A percentile compares a stretch with the other conserved stretches of the same genome.
Evolutionary conservation across 1,140 invertebrate genomes (phyloP).

Genomic region (Medauroidea extradentata): DNA sequence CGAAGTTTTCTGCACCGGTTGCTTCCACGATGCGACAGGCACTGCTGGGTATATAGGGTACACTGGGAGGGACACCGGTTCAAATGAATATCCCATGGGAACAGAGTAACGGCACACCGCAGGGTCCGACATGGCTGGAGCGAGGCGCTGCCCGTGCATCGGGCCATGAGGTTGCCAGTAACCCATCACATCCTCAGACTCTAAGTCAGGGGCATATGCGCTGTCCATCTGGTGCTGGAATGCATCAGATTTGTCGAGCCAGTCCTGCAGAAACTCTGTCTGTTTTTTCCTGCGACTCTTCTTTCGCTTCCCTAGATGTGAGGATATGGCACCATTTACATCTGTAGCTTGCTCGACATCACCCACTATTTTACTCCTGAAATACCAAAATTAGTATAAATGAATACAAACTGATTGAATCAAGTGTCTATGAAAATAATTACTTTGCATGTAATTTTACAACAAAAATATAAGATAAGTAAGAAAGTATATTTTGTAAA

Average conservation of each 20-base stretch:
- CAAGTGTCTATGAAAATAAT: too few species aligned
- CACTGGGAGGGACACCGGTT: slow-evolving; percentile 49
- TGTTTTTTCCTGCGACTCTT: neutral
- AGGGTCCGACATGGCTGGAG: slow-evolving; percentile 47
- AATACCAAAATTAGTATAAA: too few species aligned
- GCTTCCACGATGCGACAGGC: slow-evolving; percentile 36
- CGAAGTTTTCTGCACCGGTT: slow-evolving; percentile 30
- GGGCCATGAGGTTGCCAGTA: neutral
- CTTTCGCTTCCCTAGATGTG: slow-evolving; percentile 1
- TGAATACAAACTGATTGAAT: too few species aligned
- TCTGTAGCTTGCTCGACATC: too few species aligned
- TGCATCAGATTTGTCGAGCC: slow-evolving; percentile 6
- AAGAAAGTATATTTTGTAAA: too few species aligned
- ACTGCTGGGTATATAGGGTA: slow-evolving; percentile 38
- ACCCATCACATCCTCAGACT: neutral
- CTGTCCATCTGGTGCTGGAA: neutral
- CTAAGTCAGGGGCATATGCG: neutral
- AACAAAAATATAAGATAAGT: too few species aligned
- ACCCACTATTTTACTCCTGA: too few species aligned
- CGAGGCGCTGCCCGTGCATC: slow-evolving; percentile 40
- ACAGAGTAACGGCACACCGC: slow-evolving; percentile 49
- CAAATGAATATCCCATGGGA: slow-evolving; percentile 41
- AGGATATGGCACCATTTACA: too few species aligned
- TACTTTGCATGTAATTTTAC: too few species aligned
- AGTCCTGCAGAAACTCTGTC: slow-evolving; percentile 1